Evolutionary conservation across 2,888 invertebrate genomes (phyloP).

Genomic region (Scotopteryx bipunctaria): DNA sequence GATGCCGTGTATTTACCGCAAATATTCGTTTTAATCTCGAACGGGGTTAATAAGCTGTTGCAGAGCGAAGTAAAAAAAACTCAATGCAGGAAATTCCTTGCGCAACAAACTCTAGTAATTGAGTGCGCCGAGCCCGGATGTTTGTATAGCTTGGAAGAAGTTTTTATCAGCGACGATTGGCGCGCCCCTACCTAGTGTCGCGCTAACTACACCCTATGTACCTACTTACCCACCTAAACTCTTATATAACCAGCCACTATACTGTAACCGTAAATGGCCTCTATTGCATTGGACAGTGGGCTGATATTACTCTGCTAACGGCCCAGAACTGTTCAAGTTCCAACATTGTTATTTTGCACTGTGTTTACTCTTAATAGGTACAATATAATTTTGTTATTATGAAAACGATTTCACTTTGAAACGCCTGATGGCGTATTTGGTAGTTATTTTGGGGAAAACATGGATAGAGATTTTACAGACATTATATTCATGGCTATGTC

Average conservation of each 20-base stretch:
- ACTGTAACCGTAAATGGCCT: constrained; percentile 40
- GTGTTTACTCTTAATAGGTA: constrained; percentile 33
- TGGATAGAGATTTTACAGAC: neutral
- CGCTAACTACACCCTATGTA: constrained; percentile 55
- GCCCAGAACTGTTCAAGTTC: constrained; percentile 24
- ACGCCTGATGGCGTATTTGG: neutral
- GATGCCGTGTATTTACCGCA: constrained; percentile 44
- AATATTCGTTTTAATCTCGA: constrained; percentile 51
- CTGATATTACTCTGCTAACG: constrained; percentile 41
- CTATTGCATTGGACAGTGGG: constrained; percentile 37
- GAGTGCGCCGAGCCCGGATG: constrained; percentile 70
- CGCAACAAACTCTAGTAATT: constrained; percentile 73
- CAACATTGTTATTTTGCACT: constrained; percentile 32
- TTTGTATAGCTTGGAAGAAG: constrained; percentile 66
- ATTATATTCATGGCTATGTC: too few relatives aligned
- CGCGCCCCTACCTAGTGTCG: constrained; percentile 59
- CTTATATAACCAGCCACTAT: constrained; percentile 43
- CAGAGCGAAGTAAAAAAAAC: constrained; percentile 50
- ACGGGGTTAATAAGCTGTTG: constrained; percentile 59
- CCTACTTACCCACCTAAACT: constrained; percentile 42
- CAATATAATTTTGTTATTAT: constrained; percentile 34
- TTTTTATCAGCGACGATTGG: constrained; percentile 74
- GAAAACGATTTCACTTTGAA: constrained; percentile 31
- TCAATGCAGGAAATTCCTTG: constrained; percentile 61
- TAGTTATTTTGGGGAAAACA: neutral